phyloP scores from a whole-genome alignment of 2,888 invertebrate genomes.

The Caenorhabditis becei region DNA sequence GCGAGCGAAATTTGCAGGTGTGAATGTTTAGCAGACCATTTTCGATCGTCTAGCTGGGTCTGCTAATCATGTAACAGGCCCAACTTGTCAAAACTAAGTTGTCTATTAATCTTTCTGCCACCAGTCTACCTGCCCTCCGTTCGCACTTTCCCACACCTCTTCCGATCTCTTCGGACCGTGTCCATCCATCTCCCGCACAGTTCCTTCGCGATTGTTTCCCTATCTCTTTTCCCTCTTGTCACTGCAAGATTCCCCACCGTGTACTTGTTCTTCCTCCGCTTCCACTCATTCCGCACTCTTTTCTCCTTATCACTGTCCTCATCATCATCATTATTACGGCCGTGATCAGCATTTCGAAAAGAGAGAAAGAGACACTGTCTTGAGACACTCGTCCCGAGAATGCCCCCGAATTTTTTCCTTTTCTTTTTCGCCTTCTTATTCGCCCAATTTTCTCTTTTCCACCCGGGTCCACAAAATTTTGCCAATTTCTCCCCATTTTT shows the following conservation, averaged over 20 bases:
- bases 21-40: too few species aligned
- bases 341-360: constrained; percentile 3
- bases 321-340: constrained; percentile 36
- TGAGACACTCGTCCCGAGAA: constrained; percentile 1
- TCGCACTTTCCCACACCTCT: constrained; percentile 1
- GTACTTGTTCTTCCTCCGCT: constrained; percentile 35
- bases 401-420: constrained; percentile 12
- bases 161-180: constrained; percentile 7
- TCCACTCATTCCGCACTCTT: constrained; percentile 15
- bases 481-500: constrained; percentile 10
- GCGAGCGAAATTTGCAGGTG: too few species aligned
- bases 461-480: too few species aligned
- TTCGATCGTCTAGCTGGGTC: too few species aligned
- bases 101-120: background rate
- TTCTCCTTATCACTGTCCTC: constrained; percentile 30
- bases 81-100: background rate
- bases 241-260: background rate
- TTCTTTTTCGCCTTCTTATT: background rate
- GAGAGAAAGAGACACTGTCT: constrained; percentile 4
- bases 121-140: background rate
- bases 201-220: constrained; percentile 14
- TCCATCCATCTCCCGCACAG: constrained; percentile 14
- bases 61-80: too few species aligned
- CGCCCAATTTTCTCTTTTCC: background rate
- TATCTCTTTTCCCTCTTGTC: constrained; percentile 9